A percentile compares a stretch with the other conserved stretches of the same genome.
Evolutionary conservation across 2,113 vertebrate species (phyloP).

Genomic region (Sebastes schlegelii): DNA sequence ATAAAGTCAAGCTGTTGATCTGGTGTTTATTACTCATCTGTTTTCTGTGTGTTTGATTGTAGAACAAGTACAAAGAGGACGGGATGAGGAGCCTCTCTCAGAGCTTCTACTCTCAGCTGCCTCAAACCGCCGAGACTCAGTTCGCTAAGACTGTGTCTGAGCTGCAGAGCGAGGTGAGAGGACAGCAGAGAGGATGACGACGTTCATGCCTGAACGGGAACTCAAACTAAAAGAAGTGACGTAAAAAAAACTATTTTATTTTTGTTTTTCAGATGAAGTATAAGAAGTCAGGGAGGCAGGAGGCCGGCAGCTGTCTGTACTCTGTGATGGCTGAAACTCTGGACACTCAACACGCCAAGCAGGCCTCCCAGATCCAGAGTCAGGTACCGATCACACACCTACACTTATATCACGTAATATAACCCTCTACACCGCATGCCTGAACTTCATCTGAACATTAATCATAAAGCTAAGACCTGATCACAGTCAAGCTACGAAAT

Average conservation of each 20-base stretch:
- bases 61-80: conserved; percentile 92
- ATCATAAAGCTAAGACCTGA: not conserved
- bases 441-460: not conserved
- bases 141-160: conserved; percentile 87
- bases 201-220: not conserved
- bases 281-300: conserved; percentile 83
- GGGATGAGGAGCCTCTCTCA: conserved; percentile 84
- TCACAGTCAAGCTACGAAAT: not conserved
- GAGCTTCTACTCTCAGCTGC: conserved; percentile 91
- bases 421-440: not conserved
- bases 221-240: too few species aligned
- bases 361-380: conserved; percentile 76
- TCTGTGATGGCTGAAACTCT: conserved; percentile 91
- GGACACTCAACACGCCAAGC: conserved; percentile 90
- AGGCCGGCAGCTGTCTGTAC: conserved; percentile 85
- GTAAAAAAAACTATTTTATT: not conserved
- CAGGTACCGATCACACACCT: conserved; percentile 54
- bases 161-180: conserved; percentile 92
- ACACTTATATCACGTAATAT: not conserved
- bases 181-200: not conserved
- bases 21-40: not conserved
- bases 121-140: conserved; percentile 90
- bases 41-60: not conserved
- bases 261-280: conserved; percentile 84
- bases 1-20: not conserved